phyloP scores from a whole-genome alignment of 2,797 vertebrate genomes.

The Xenops minutus region DNA sequence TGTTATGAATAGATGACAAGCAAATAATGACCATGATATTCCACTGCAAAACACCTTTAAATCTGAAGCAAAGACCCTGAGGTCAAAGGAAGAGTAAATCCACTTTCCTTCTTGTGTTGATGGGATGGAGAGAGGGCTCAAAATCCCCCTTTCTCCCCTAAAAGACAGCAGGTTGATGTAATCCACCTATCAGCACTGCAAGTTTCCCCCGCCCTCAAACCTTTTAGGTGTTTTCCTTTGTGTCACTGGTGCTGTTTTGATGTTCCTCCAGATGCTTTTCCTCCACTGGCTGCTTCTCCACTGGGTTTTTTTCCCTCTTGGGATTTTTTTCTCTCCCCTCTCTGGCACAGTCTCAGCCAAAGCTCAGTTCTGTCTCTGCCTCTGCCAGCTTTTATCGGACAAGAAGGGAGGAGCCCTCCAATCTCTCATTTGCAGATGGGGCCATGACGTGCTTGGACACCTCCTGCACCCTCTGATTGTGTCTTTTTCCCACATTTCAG shows the following conservation, averaged over 20 bases:
- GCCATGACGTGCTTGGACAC: fast-evolving
- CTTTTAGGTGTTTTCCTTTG: neutral
- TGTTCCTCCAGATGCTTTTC: neutral
- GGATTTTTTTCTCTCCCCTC: neutral
- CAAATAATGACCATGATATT: neutral
- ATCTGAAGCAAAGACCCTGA: neutral
- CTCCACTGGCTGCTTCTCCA: neutral
- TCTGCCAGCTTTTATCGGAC: neutral
- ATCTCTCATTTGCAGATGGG: neutral
- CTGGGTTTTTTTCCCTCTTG: no score
- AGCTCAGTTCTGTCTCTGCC: neutral
- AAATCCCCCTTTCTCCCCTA: fast-evolving
- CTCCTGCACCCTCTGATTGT: neutral
- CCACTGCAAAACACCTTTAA: neutral
- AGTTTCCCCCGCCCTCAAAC: neutral
- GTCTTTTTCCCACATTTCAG: fast-evolving
- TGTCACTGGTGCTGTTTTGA: fast-evolving
- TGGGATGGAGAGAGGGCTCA: neutral
- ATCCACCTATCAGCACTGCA: neutral
- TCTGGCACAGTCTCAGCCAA: neutral
- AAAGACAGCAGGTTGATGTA: neutral
- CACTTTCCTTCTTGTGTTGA: neutral
- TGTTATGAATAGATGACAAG: neutral
- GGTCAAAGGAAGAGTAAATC: neutral
- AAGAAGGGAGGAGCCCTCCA: neutral